Percentiles rank a stretch among this genome's conserved stretches.
Conservation (phyloP, 2,113 vertebrate genomes). For the Rhinolophus sinicus region DNA sequence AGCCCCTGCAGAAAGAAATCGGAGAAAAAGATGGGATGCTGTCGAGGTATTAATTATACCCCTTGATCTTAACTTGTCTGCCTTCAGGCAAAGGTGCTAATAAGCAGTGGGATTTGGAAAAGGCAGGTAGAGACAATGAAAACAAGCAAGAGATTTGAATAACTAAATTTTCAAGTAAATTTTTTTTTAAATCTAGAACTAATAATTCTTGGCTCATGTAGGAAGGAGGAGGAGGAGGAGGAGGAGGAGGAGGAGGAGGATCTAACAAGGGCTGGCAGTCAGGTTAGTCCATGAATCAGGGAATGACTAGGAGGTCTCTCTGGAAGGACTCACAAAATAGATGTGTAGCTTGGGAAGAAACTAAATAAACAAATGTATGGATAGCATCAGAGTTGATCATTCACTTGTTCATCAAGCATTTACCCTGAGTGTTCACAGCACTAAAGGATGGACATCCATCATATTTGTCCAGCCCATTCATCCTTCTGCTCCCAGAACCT, state of each 20-base stretch:
- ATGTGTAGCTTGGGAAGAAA: neutral
- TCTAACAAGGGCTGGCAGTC: neutral
- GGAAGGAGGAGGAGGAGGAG: no score
- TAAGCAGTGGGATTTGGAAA: neutral
- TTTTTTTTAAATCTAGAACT: neutral
- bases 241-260: neutral
- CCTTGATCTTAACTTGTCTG: neutral
- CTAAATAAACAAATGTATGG: neutral
- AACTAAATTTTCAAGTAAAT: neutral
- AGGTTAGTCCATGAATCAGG: neutral
- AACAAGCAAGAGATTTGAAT: neutral
- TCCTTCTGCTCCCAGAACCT: neutral
- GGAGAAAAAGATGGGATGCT: neutral
- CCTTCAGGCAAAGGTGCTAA: neutral
- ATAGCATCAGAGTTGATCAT: neutral
- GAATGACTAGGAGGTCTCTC: neutral
- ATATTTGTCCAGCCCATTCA: neutral
- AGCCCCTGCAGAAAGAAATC: neutral
- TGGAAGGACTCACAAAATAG: neutral
- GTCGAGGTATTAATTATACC: neutral
- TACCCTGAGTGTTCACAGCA: neutral
- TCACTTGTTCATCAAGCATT: neutral
- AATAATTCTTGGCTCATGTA: slow-evolving; percentile 2
- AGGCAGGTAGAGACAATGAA: neutral
- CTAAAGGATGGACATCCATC: neutral